Base-by-base conservation (phyloP, 2,888 invertebrate species). In the Heteromyza rotundicornis region DNA sequence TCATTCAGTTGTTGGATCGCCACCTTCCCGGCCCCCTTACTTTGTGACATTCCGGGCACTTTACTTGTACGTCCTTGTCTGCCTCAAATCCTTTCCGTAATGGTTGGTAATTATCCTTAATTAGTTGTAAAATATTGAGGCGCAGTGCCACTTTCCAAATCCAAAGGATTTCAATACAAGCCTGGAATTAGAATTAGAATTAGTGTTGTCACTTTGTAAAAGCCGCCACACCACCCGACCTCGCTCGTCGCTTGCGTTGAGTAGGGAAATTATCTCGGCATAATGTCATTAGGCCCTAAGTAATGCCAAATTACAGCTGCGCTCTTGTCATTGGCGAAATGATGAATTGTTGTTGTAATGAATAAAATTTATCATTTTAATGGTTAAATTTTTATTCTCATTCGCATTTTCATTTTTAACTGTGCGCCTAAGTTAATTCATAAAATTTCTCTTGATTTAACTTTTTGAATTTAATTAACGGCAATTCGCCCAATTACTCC, bases 111-210 rank as follows among this genome's bases (percentile, higher is more conserved):
- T 71, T 71, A 71, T 71, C 67, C 70, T 55, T 71, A 70, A 71
- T 70, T 71, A 71, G 71, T 71, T 71, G 68, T 71, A 71, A 70
- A 71, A 71, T 71, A 71, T 71, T 68, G 65, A 71, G 66, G 67
- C 47, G 5, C 47, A 19, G 20, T 22, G 54, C 32, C 12, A 22
- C 17, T 35, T 35, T 32, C 19, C 20, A 20, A 35, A 32, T 14
- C 24, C 3, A 2, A 44, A 14, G 22, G 23, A 40, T 22, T n/a
- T 12, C 14, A 14, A 44, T 20, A 24, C 36, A 17, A 40, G 56
- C n/a, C n/a, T n/a, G n/a, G n/a, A n/a, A n/a, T n/a, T n/a, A n/a
- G n/a, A n/a, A n/a, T n/a, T n/a, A n/a, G 56, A 47, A 47, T 47
- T 3, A 19, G 47, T 14, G 19, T 47, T 47, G 47, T 40, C 12